phyloP scores from a whole-genome alignment of 2,113 vertebrate genomes.

The Lepus americanus region DNA sequence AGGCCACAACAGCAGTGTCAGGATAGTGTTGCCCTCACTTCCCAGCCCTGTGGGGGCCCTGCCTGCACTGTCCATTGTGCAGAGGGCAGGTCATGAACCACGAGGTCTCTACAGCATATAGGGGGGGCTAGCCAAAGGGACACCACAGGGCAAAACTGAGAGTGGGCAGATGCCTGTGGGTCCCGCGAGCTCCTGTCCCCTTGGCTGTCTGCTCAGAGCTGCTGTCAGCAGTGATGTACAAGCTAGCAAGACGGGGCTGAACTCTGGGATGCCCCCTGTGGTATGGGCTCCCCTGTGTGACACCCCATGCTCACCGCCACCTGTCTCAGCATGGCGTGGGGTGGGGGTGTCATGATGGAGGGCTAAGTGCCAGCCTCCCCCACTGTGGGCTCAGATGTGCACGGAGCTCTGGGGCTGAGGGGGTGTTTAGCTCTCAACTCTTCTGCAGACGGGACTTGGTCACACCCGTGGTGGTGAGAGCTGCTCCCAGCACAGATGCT shows the following conservation, averaged over 20 bases:
- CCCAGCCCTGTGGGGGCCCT: too few species aligned
- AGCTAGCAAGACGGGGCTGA: background rate
- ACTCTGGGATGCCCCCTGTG: background rate
- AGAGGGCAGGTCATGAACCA: too few species aligned
- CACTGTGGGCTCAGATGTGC: background rate
- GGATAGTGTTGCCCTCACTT: too few species aligned
- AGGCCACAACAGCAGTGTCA: too few species aligned
- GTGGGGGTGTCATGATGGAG: background rate
- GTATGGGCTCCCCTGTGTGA: background rate
- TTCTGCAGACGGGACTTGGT: too few species aligned
- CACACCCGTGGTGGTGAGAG: too few species aligned
- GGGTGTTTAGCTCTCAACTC: background rate
- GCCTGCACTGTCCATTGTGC: too few species aligned
- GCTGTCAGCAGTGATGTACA: background rate
- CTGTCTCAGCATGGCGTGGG: background rate
- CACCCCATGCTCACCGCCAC: fast-evolving
- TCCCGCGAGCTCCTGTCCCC: background rate
- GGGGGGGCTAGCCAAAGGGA: too few species aligned
- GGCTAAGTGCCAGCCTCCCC: background rate
- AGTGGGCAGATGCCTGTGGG: background rate
- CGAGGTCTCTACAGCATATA: too few species aligned
- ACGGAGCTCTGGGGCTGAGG: fast-evolving
- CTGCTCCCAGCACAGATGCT: too few species aligned
- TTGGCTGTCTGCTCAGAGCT: too few species aligned
- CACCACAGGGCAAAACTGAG: background rate